These are phyloP conservation scores for Lordiphosa collinella DNA, from an alignment of 1,140 invertebrate species.

Conservation along the genomic window DNA sequence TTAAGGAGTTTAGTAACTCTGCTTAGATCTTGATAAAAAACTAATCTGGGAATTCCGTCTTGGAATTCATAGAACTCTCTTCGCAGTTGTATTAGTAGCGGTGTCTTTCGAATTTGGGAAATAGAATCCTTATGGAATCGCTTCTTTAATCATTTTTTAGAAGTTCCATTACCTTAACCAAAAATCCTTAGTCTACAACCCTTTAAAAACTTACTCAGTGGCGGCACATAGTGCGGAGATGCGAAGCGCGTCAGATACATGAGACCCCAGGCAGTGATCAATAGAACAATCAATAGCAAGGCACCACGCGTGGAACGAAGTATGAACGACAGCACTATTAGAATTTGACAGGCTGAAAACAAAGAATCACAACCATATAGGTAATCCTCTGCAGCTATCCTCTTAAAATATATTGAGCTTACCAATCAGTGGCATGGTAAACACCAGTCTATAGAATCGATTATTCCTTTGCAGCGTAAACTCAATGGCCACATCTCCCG, in stretches of 20 bases:
- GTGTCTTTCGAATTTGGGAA: no score
- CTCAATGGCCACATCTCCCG: slow-evolving; percentile 58
- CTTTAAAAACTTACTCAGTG: slow-evolving; percentile 40
- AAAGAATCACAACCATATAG: not conserved
- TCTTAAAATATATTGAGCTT: no score
- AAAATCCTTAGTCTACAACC: no score
- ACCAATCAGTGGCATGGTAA: slow-evolving; percentile 59
- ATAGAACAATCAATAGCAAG: slow-evolving; percentile 50
- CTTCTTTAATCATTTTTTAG: no score
- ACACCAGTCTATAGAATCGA: slow-evolving; percentile 53
- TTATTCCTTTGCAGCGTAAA: slow-evolving; percentile 54
- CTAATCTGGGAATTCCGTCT: no score
- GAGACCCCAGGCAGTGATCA: slow-evolving; percentile 47
- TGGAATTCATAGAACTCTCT: no score
- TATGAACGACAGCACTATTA: slow-evolving; percentile 62
- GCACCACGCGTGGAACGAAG: slow-evolving; percentile 63
- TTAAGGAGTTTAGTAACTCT: no score
- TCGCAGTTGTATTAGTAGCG: no score
- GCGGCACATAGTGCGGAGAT: slow-evolving; percentile 60
- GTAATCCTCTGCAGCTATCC: no score
- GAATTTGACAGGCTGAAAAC: slow-evolving; percentile 48
- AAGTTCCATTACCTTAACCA: no score
- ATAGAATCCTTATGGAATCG: no score
- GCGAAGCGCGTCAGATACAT: slow-evolving; percentile 67
- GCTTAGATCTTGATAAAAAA: no score